phyloP scores from a whole-genome alignment of 2,888 invertebrate species.

The Drosophila infuscata region DNA sequence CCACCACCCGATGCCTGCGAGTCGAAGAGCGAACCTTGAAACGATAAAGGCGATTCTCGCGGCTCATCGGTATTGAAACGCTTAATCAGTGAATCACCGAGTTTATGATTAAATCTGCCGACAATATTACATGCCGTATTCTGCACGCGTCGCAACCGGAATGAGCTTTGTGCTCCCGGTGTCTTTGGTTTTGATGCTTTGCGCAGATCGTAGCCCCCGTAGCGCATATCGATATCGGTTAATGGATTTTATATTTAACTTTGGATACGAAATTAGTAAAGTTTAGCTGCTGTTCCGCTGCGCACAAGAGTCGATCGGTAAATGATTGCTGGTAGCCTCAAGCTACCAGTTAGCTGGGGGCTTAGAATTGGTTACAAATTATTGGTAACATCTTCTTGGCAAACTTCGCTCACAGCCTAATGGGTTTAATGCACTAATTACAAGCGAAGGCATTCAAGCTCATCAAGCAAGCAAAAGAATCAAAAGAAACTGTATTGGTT shows the following conservation, averaged over 20 bases:
- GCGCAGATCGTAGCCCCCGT: conserved; percentile 84
- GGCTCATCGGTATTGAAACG: conserved; percentile 51
- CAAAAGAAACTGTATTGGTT: conserved; percentile 29
- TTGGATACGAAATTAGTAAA: neutral
- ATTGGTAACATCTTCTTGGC: conserved; percentile 27
- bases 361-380: conserved; percentile 53
- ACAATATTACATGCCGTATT: conserved; percentile 83
- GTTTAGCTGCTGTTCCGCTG: conserved; percentile 31
- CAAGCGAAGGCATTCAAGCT: conserved; percentile 75
- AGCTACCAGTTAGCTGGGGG: conserved; percentile 5
- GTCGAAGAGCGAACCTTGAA: conserved; percentile 84
- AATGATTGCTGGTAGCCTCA: conserved; percentile 47
- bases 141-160: conserved; percentile 82
- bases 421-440: conserved; percentile 82
- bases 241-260: neutral
- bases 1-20: conserved; percentile 54
- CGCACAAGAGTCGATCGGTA: conserved; percentile 43
- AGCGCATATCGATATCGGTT: conserved; percentile 79
- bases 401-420: conserved; percentile 43
- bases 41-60: conserved; percentile 83
- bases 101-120: conserved; percentile 81
- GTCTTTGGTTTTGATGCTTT: conserved; percentile 82
- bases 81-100: conserved; percentile 74
- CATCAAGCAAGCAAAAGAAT: conserved; percentile 37
- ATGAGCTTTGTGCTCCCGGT: conserved; percentile 67